phyloP scores from a whole-genome alignment of 1,140 invertebrate species.

The Cryptotermes secundus region DNA sequence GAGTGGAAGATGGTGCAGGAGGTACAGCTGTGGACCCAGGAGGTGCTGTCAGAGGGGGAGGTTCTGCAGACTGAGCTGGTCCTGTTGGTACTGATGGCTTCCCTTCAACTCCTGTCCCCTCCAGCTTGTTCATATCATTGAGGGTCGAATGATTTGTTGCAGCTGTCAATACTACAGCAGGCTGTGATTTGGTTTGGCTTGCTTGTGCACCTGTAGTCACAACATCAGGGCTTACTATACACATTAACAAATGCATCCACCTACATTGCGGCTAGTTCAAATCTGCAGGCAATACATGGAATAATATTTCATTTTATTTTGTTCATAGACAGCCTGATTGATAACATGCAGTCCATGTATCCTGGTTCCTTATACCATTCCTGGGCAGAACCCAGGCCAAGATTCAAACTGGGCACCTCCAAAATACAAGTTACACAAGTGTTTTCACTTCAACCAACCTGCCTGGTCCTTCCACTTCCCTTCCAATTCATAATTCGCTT shows the following conservation, averaged over 20 bases:
- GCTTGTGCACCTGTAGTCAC: background rate
- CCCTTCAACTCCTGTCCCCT: background rate
- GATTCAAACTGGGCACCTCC: no score
- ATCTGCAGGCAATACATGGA: no score
- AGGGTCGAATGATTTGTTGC: background rate
- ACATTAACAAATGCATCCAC: background rate
- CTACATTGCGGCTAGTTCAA: background rate
- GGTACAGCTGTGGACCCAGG: constrained; percentile 41
- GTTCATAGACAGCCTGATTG: no score
- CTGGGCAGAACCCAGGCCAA: no score
- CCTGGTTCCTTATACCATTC: no score
- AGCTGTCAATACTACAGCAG: background rate
- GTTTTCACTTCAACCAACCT: no score
- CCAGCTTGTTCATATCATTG: background rate
- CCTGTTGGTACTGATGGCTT: background rate
- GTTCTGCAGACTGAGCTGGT: background rate
- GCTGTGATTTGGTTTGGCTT: constrained; percentile 1
- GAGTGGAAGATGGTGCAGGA: constrained; percentile 40
- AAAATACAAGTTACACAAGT: no score
- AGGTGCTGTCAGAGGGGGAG: background rate
- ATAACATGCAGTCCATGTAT: no score
- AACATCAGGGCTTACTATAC: background rate
- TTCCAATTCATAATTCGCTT: no score
- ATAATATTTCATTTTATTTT: no score
- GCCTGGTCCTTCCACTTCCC: no score